Evolutionary conservation across 2,797 vertebrate species (phyloP).

Genomic region (Aldrovandia affinis): DNA sequence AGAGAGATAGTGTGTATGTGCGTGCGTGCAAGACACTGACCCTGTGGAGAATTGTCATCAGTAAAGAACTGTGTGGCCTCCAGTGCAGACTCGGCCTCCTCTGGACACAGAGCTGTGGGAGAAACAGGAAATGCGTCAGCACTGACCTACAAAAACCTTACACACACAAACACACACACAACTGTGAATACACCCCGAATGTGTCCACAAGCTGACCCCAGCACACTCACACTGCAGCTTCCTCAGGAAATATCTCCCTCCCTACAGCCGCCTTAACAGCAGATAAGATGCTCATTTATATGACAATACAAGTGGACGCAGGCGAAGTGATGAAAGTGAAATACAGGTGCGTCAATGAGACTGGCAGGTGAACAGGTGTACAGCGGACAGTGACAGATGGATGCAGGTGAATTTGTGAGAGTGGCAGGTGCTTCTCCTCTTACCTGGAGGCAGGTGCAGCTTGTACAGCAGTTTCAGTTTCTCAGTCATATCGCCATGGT

Average conservation of each 20-base stretch:
- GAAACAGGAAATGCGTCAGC: constrained; percentile 35
- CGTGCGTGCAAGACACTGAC: constrained; percentile 59
- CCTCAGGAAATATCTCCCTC: not conserved
- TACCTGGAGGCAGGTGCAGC: constrained; percentile 92
- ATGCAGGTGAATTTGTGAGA: not conserved
- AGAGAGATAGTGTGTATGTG: constrained; percentile 27
- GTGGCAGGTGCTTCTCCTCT: constrained; percentile 27
- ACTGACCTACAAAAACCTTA: not conserved
- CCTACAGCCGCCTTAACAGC: not conserved
- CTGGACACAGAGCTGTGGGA: constrained; percentile 82
- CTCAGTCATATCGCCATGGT: constrained; percentile 93
- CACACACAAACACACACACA: no score
- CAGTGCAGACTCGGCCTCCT: constrained; percentile 92
- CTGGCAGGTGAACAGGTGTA: not conserved
- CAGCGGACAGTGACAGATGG: not conserved
- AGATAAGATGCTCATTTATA: not conserved
- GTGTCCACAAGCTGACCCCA: not conserved
- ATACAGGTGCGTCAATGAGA: not conserved
- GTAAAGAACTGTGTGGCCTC: constrained; percentile 91
- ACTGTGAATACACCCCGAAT: no score
- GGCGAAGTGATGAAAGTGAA: not conserved
- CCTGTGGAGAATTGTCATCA: constrained; percentile 76
- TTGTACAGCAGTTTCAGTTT: constrained; percentile 95
- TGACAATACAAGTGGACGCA: not conserved
- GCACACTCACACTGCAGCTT: not conserved